Evolutionary conservation across 1,140 invertebrate species (phyloP).

Genomic region (Nasonia vitripennis): DNA sequence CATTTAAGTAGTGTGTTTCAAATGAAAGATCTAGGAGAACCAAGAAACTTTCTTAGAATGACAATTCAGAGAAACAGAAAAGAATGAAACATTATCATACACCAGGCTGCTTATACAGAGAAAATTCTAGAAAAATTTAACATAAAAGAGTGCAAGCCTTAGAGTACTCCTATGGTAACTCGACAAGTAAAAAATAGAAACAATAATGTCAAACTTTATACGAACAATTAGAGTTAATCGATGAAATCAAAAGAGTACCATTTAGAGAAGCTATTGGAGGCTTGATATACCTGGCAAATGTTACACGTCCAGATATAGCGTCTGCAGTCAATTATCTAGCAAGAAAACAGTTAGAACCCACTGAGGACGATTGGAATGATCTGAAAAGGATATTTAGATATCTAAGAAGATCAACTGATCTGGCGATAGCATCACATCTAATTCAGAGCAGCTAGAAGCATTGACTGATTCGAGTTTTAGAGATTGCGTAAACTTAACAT

Average conservation of each 20-base stretch:
- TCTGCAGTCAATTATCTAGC: no score
- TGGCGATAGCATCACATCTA: no score
- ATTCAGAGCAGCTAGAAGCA: slow-evolving; percentile 48
- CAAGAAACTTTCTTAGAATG: slow-evolving; percentile 46
- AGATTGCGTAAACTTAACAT: slow-evolving; percentile 38
- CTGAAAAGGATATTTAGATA: slow-evolving; percentile 56
- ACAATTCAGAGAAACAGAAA: slow-evolving; percentile 47
- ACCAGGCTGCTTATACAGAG: slow-evolving; percentile 43
- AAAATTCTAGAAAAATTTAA: slow-evolving; percentile 59
- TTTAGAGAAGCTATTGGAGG: slow-evolving; percentile 64
- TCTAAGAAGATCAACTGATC: no score
- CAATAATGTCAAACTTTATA: slow-evolving; percentile 42
- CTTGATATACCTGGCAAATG: no score
- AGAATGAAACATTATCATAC: slow-evolving; percentile 27
- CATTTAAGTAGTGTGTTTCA: slow-evolving; percentile 44
- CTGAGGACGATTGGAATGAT: slow-evolving; percentile 56
- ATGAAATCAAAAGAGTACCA: slow-evolving; percentile 52
- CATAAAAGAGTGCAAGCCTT: no score
- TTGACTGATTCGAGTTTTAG: slow-evolving; percentile 54
- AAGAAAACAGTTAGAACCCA: no score
- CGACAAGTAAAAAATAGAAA: slow-evolving; percentile 46
- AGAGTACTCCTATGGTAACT: slow-evolving; percentile 57
- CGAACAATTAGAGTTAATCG: slow-evolving; percentile 35
- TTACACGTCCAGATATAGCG: no score
- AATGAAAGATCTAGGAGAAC: slow-evolving; percentile 54